These are phyloP conservation scores for Numenius arquata DNA, from an alignment of 2,113 vertebrate genomes.

Conservation along the genomic window DNA sequence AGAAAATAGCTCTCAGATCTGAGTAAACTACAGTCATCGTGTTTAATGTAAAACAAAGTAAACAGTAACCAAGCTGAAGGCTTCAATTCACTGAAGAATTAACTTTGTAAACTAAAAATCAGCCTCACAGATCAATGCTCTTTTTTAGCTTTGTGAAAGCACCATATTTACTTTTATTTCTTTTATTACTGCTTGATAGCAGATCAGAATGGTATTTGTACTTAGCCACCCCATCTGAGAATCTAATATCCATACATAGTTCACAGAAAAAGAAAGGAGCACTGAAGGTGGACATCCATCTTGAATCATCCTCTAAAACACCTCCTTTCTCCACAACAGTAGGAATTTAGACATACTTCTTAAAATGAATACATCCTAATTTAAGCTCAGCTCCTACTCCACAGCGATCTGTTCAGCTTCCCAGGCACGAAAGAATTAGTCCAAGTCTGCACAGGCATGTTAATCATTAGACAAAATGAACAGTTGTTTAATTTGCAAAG, in stretches of 20 bases:
- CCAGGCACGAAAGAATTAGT: not conserved
- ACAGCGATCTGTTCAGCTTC: not conserved
- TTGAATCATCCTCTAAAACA: not conserved
- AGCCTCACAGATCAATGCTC: not conserved
- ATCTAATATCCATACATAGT: not conserved
- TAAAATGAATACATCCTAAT: not conserved
- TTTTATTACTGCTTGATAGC: not conserved
- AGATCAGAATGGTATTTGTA: not conserved
- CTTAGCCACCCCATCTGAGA: not conserved
- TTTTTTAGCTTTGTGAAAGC: not conserved
- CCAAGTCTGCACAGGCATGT: not conserved
- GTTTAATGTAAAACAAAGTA: not conserved
- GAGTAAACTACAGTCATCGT: not conserved
- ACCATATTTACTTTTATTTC: not conserved
- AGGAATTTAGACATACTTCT: not conserved
- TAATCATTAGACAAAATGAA: not conserved
- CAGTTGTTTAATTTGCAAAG: not conserved
- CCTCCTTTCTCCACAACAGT: not conserved
- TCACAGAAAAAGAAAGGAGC: not conserved
- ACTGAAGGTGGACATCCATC: not conserved
- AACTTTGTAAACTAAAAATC: not conserved
- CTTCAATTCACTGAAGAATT: not conserved
- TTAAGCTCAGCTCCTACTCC: not conserved
- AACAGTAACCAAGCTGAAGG: not conserved
- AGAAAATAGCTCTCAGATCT: not conserved